phyloP scores from a whole-genome alignment of 2,888 invertebrate species.

The Axea sp. region DNA sequence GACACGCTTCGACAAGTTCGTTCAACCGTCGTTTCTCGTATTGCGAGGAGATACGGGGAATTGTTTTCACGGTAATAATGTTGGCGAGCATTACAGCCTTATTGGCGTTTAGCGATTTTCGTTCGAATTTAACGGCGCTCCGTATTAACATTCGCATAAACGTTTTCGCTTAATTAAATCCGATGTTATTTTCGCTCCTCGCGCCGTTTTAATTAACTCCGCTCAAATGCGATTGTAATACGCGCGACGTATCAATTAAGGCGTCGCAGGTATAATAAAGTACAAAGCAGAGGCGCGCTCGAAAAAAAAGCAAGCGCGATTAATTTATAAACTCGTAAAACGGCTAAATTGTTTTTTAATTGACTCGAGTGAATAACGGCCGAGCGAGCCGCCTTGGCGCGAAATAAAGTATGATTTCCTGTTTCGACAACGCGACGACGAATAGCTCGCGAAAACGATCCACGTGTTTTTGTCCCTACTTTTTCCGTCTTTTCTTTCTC shows the following conservation, averaged over 20 bases:
- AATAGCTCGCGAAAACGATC: too few relatives aligned
- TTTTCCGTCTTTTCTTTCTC: too few relatives aligned
- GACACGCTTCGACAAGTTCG: slow-evolving; percentile 52
- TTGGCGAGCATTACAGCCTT: slow-evolving; percentile 19
- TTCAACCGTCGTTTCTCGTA: slow-evolving; percentile 52
- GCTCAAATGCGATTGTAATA: background rate
- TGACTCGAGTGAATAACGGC: too few relatives aligned
- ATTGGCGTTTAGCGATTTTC: slow-evolving; percentile 34
- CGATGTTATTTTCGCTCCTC: background rate
- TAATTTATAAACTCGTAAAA: too few relatives aligned
- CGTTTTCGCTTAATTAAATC: slow-evolving; percentile 14
- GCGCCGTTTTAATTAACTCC: background rate
- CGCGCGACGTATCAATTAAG: background rate
- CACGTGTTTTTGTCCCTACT: too few relatives aligned
- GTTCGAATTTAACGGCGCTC: slow-evolving; percentile 23
- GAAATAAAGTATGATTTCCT: too few relatives aligned
- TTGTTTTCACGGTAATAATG: slow-evolving; percentile 37
- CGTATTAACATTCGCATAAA: slow-evolving; percentile 16
- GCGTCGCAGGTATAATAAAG: too few relatives aligned
- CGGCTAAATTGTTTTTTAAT: too few relatives aligned
- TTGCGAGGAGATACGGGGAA: slow-evolving; percentile 25
- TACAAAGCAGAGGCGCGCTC: too few relatives aligned
- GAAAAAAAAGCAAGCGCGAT: too few relatives aligned
- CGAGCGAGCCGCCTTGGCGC: too few relatives aligned
- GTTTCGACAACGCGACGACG: too few relatives aligned